Base-by-base conservation (phyloP, 2,888 invertebrate genomes). In the Ryuthela nishihirai region DNA sequence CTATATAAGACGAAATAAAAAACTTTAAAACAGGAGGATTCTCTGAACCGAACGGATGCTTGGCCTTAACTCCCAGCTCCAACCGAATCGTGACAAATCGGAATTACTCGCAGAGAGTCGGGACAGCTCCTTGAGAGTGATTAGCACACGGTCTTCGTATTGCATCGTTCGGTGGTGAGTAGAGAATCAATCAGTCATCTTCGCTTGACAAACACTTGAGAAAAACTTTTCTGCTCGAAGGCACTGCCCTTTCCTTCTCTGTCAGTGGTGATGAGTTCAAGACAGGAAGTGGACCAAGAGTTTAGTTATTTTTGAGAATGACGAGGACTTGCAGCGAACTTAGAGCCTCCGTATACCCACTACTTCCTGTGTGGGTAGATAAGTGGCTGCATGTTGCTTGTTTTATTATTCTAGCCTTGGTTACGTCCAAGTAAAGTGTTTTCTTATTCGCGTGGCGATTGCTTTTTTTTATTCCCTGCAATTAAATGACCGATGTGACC, bases 341-440 rank as follows among this genome's bases (percentile, higher is more conserved):
- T n/a, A n/a, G n/a, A n/a, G n/a, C n/a, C n/a, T n/a, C n/a, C n/a
- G n/a, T n/a, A n/a, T n/a, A n/a, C n/a, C n/a, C n/a, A 25, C 32
- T 36, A 41, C 48, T 35, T 42, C 46, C 21, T 46, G 56, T 52
- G 56, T 58, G 56, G 56, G 56, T 40, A 41, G 45, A 52, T 52
- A 58, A 58, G 56, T 58, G 56, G 46, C 26, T n/a, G 45, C 29
- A 47, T 47, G 40, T 54, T 52, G 52, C 47, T 58, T 50, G 46
- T 52, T 25, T 50, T 52, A 41, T 50, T 42, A 15, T 21, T 21
- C 38, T 38, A 58, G 52, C 56, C 56, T 58, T 58, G 56, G 36
- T 41, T 58, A 46, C 56, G 41, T 58, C 52, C 52, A 52, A 58
- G 21, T 58, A 58, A 58, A 52, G 56, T 58, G 56, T 46, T 52